Evolutionary conservation across 2,113 vertebrate genomes (phyloP).

Genomic region (Miniopterus natalensis): DNA sequence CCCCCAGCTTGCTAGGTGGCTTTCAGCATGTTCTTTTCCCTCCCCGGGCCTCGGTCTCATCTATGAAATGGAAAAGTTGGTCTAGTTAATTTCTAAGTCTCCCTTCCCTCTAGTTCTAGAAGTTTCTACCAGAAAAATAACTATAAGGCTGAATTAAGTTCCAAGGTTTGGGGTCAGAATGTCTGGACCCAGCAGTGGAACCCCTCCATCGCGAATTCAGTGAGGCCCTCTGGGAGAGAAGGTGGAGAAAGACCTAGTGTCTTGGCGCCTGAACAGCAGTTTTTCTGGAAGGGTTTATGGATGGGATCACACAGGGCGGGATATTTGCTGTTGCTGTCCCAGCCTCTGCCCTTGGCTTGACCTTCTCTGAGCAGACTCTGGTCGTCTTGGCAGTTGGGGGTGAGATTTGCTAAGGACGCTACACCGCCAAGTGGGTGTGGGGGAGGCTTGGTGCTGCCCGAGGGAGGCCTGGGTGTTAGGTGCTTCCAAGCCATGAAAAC

Average conservation of each 20-base stretch:
- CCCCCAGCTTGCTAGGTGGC: not conserved
- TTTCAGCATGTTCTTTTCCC: not conserved
- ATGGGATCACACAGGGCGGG: not conserved
- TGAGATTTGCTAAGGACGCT: not conserved
- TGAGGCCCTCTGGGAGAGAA: not conserved
- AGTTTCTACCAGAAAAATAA: not conserved
- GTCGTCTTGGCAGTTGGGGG: not conserved
- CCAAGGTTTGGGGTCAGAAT: not conserved
- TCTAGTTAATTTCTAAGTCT: not conserved
- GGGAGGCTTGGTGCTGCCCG: not conserved
- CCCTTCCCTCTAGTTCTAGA: not conserved
- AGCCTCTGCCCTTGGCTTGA: not conserved
- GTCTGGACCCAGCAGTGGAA: not conserved
- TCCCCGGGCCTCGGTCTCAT: not conserved
- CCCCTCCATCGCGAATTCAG: not conserved
- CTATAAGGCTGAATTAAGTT: not conserved
- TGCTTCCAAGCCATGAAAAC: not conserved
- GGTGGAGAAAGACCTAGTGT: not conserved
- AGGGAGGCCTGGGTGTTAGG: accelerated
- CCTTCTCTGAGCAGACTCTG: not conserved
- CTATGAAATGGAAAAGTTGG: not conserved
- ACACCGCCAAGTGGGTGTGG: not conserved
- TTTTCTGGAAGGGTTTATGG: not conserved
- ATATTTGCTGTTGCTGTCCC: not conserved
- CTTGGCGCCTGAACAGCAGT: not conserved